A percentile compares a stretch with the other conserved stretches of the same genome.
phyloP scores from a whole-genome alignment of 2,113 vertebrate species.

The Campylorhamphus procurvoides region DNA sequence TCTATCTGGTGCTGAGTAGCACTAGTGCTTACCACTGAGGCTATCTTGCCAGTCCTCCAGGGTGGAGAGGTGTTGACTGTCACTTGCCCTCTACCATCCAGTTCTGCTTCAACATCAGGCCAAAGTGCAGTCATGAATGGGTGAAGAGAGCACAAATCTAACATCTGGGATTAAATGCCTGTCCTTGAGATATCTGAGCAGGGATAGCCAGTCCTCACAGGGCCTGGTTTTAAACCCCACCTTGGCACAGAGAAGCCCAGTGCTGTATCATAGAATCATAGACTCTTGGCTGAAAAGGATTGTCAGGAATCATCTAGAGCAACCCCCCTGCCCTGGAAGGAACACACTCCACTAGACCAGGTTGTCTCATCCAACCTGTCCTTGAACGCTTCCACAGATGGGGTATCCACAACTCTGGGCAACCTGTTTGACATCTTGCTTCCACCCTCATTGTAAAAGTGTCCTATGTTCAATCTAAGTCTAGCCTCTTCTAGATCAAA shows the following conservation, averaged over 20 bases:
- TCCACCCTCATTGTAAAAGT: background rate
- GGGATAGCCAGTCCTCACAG: background rate
- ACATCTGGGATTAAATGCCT: background rate
- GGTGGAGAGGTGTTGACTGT: background rate
- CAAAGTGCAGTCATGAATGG: background rate
- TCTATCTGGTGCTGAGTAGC: background rate
- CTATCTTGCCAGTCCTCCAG: background rate
- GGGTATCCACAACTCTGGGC: background rate
- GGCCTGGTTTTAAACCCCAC: background rate
- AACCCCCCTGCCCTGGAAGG: background rate
- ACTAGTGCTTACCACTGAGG: background rate
- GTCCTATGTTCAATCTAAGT: fast-evolving
- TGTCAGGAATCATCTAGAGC: no score
- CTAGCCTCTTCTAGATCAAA: background rate
- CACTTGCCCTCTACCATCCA: background rate
- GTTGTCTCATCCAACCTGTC: background rate
- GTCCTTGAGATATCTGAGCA: background rate
- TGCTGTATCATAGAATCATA: background rate
- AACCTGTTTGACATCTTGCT: background rate
- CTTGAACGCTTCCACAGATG: background rate
- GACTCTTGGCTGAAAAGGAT: background rate
- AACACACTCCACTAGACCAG: background rate
- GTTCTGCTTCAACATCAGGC: background rate
- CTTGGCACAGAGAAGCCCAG: background rate
- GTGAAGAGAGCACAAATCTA: background rate